Conservation (phyloP, 2,797 vertebrate genomes). For the Enteromius anoplus region DNA sequence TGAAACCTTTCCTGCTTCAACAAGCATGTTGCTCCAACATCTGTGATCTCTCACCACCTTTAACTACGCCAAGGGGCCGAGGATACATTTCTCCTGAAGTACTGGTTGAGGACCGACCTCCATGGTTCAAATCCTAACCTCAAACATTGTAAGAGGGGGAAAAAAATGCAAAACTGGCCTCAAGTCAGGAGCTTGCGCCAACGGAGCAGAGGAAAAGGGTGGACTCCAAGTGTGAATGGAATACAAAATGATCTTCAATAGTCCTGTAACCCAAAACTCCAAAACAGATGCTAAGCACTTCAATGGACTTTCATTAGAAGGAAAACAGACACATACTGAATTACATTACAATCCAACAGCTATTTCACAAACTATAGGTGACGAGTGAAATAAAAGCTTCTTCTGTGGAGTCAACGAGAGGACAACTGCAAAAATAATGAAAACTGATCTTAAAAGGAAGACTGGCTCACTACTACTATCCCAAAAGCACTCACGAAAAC, state of each 20-base stretch:
- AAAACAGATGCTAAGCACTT: constrained; percentile 29
- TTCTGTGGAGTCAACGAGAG: constrained; percentile 29
- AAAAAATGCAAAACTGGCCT: constrained; percentile 26
- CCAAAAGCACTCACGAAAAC: not conserved
- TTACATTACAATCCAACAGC: constrained; percentile 32
- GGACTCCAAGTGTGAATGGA: constrained; percentile 30
- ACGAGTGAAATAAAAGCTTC: constrained; percentile 9
- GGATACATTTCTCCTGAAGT: not conserved
- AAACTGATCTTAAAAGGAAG: constrained; percentile 22
- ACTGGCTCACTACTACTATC: not conserved
- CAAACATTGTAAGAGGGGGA: constrained; percentile 12
- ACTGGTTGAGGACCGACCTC: constrained; percentile 8
- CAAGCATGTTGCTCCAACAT: not conserved
- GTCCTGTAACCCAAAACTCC: constrained; percentile 38
- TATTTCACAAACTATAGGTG: constrained; percentile 15
- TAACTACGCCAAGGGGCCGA: not conserved
- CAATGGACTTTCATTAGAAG: constrained; percentile 24
- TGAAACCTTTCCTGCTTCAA: not conserved
- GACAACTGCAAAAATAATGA: constrained; percentile 25
- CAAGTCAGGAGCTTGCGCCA: constrained; percentile 17
- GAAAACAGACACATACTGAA: constrained; percentile 38
- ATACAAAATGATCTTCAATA: constrained; percentile 39
- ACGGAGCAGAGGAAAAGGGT: constrained; percentile 33
- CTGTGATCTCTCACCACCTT: not conserved
- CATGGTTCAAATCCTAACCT: constrained; percentile 35